Percentiles rank a stretch among this genome's conserved stretches.
phyloP scores from a whole-genome alignment of 2,888 invertebrate species.

The Lampropteryx suffumata region DNA sequence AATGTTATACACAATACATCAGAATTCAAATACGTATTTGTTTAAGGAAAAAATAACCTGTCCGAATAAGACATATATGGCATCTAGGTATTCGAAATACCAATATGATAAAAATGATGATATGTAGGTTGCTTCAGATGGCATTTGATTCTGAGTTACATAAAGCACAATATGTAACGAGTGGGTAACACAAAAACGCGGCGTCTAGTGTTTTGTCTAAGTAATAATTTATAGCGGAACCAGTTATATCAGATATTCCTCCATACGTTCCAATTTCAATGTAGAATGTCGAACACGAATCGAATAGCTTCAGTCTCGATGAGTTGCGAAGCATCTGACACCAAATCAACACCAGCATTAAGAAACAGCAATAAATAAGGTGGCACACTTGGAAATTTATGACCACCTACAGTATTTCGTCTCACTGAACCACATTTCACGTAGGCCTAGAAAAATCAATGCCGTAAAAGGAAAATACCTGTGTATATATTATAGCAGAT shows the following conservation, averaged over 20 bases:
- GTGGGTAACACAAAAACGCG: background rate
- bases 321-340: background rate
- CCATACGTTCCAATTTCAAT: constrained; percentile 1
- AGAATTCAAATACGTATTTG: constrained; percentile 6
- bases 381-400: too few relatives aligned
- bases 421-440: too few relatives aligned
- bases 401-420: too few relatives aligned
- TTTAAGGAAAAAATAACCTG: constrained; percentile 3
- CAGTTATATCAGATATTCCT: constrained; percentile 4
- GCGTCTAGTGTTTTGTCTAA: background rate
- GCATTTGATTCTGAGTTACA: too few relatives aligned
- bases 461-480: too few relatives aligned
- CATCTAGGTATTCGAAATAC: background rate
- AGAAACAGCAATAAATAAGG: too few relatives aligned
- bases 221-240: constrained; percentile 5
- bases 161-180: background rate
- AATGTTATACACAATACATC: background rate
- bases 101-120: background rate
- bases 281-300: background rate
- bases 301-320: background rate
- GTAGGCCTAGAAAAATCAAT: too few relatives aligned
- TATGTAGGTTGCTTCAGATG: background rate
- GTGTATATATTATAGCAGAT: too few relatives aligned
- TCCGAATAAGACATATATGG: constrained; percentile 6
- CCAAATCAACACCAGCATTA: background rate